Evolutionary conservation across 1,140 invertebrate species (phyloP).

Genomic region (Neodiprion lecontei): DNA sequence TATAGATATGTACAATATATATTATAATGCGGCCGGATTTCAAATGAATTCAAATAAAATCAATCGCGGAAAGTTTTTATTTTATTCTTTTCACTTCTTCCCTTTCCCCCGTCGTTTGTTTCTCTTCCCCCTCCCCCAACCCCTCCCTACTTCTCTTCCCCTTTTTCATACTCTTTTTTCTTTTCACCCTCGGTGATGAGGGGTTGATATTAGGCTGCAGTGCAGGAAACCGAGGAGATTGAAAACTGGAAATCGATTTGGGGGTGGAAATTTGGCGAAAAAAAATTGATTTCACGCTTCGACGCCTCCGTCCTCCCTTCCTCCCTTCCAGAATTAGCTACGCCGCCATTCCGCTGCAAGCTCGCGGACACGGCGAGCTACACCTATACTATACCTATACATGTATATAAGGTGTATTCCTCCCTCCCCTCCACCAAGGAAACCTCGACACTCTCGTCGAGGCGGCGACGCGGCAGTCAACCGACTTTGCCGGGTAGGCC

Average conservation of each 20-base stretch:
- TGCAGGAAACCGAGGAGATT: background rate
- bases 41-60: conserved; percentile 1
- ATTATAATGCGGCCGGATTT: background rate
- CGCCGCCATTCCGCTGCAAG: background rate
- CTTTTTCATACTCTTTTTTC: too few species aligned
- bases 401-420: too few species aligned
- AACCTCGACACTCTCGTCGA: too few species aligned
- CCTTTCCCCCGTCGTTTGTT: background rate
- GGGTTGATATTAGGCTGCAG: background rate
- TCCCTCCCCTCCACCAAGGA: too few species aligned
- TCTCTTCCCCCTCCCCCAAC: background rate
- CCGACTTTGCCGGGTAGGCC: background rate
- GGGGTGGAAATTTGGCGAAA: conserved; percentile 1
- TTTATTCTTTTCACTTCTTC: background rate
- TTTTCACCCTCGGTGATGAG: background rate
- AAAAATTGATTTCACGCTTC: background rate
- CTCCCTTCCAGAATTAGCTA: background rate
- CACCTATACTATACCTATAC: too few species aligned
- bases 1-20: too few species aligned
- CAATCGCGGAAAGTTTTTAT: background rate
- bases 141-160: background rate
- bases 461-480: background rate
- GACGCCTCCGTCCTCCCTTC: background rate
- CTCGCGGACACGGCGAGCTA: too few species aligned
- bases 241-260: conserved; percentile 1